Evolutionary conservation across 2,888 invertebrate species (phyloP).

Genomic region (Agriotes lineatus): DNA sequence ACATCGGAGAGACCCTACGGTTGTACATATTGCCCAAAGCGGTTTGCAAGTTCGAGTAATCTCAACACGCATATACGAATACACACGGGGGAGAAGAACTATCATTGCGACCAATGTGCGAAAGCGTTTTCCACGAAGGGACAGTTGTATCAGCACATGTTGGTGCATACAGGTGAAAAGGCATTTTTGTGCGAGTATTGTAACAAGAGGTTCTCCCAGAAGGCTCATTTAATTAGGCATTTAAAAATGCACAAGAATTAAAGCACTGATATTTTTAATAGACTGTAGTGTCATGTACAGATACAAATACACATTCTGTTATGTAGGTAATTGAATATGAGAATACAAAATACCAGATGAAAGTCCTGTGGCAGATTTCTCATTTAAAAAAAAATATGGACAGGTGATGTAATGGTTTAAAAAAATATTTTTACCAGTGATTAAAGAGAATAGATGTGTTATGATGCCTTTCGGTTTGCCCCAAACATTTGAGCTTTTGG

Average conservation of each 20-base stretch:
- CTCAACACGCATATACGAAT: slow-evolving; percentile 64
- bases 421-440: no score
- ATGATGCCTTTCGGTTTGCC: no score
- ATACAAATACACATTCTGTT: not conserved
- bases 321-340: no score
- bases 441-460: no score
- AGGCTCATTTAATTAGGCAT: slow-evolving; percentile 64
- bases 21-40: slow-evolving; percentile 64
- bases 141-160: slow-evolving; percentile 64
- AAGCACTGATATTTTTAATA: not conserved
- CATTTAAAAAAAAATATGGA: no score
- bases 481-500: no score
- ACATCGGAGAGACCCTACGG: slow-evolving; percentile 65
- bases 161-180: slow-evolving; percentile 65
- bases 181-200: slow-evolving; percentile 65
- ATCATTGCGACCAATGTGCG: slow-evolving; percentile 64
- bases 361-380: no score
- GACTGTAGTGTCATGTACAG: slow-evolving; percentile 5
- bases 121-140: slow-evolving; percentile 66
- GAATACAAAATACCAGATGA: no score
- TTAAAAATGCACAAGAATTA: slow-evolving; percentile 61
- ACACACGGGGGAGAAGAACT: slow-evolving; percentile 66
- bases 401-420: no score
- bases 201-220: slow-evolving; percentile 65
- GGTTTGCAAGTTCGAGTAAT: slow-evolving; percentile 65